Conservation (phyloP, 1,140 invertebrate species). For the Prorops nasuta region DNA sequence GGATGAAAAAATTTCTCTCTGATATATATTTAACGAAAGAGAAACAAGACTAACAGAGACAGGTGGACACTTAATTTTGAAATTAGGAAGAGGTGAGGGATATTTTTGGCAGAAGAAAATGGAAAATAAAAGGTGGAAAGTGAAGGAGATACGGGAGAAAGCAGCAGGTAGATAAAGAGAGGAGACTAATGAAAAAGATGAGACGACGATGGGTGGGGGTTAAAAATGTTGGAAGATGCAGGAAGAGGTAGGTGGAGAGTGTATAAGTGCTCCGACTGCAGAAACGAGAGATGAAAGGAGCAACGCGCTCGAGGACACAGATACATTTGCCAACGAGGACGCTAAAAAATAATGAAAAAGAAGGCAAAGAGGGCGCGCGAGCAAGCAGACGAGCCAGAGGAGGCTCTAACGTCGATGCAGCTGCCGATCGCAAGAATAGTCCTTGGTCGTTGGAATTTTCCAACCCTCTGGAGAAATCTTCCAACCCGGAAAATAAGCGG, state of each 20-base stretch:
- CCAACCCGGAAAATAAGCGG: conserved; percentile 7
- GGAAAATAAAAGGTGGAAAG: conserved; percentile 22
- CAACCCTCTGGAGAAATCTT: conserved; percentile 21
- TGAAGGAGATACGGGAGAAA: conserved; percentile 23
- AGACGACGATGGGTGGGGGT: conserved; percentile 17
- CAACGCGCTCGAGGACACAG: conserved; percentile 48
- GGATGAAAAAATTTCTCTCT: too few species aligned
- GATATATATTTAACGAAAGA: too few species aligned
- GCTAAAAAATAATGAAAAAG: conserved; percentile 45
- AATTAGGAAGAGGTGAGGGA: too few species aligned
- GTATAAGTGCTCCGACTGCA: conserved; percentile 51
- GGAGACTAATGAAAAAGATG: neutral
- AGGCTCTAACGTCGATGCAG: conserved; percentile 3
- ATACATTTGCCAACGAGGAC: conserved; percentile 50
- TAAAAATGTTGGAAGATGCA: conserved; percentile 21
- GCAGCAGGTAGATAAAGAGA: conserved; percentile 22
- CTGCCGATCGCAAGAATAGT: conserved; percentile 14
- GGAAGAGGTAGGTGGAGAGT: conserved; percentile 30
- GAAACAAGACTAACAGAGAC: too few species aligned
- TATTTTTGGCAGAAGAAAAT: conserved; percentile 16
- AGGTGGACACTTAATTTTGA: too few species aligned
- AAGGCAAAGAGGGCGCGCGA: conserved; percentile 14
- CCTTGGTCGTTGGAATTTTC: conserved; percentile 20
- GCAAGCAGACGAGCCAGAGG: conserved; percentile 4
- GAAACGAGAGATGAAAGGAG: conserved; percentile 52